Base-by-base conservation (phyloP, 2,888 invertebrate genomes). In the Caenorhabditis sp. region DNA sequence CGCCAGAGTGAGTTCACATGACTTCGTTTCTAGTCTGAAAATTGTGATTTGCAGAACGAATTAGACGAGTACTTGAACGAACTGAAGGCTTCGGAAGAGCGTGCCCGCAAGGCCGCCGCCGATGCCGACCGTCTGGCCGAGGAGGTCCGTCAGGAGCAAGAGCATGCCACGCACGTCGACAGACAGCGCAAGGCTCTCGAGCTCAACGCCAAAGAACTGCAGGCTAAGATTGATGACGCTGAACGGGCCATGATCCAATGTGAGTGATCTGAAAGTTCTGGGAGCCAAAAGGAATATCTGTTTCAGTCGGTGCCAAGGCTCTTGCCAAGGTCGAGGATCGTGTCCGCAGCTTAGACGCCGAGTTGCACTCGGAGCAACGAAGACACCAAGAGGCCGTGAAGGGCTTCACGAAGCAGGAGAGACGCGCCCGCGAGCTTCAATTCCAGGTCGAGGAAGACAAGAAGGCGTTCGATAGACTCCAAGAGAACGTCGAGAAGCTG, bases 101-200 rank as follows among this genome's bases (percentile, higher is more conserved):
- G 95, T 92, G 95, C 95, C 88, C 58, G 82, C 37, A 82, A 82
- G 71, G 96, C 96, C 53, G 95, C 96, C 95, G 95, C 95, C 88
- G 98, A 99, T 91, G 97, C 98, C 87, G 96, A 97, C 88, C 93
- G 98, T 90, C 93, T 99, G 76, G 96, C 97, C 84, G 99, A 99
- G 91, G 98, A 99, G 90, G 94, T 99, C 26, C 82, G 84, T 46
- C 86, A 88, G 58, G 88, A 88, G 53, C 98, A 99, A 91, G 98
- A 98, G 89, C 98, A 98, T 91, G 95, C 95, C 87, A 95, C 95
- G 91, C 95, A 95, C 89, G 95, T 97, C 91, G 99, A 99, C 93
- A 96, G 85, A 78, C 80, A 88, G 73, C 94, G 98, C 92, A 98
- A 98, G 92, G 95, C 95, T 72, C 93, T 98, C 87, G 98, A 99